Evolutionary conservation across 2,797 vertebrate species (phyloP).

Genomic region (Brotogeris chrysoptera): DNA sequence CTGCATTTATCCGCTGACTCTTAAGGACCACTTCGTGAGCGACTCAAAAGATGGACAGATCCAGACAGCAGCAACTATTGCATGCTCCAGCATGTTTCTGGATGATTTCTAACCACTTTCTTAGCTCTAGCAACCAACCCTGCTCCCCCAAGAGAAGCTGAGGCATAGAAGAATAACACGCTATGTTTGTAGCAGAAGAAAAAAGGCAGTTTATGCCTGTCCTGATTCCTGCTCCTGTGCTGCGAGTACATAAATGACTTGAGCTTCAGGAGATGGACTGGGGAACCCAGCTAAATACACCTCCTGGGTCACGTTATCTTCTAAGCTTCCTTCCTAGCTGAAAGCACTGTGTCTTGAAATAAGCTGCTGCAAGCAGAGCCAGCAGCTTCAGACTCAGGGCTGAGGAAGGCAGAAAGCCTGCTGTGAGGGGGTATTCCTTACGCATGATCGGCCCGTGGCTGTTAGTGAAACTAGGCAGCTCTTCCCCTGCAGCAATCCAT

Average conservation of each 20-base stretch:
- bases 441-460: not conserved
- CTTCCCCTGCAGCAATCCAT: not conserved
- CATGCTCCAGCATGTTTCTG: not conserved
- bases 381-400: not conserved
- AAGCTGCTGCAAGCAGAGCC: not conserved
- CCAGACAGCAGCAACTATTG: not conserved
- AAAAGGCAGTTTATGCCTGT: not conserved
- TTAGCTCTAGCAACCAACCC: not conserved
- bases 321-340: not conserved
- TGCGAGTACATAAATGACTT: not conserved
- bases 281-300: not conserved
- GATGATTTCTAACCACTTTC: not conserved
- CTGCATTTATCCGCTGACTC: not conserved
- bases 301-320: not conserved
- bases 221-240: not conserved
- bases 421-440: not conserved
- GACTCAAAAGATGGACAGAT: not conserved
- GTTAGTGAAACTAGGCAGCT: not conserved
- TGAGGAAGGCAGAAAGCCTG: not conserved
- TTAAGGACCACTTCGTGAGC: not conserved
- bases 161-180: not conserved
- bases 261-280: not conserved
- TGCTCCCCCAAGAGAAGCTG: not conserved
- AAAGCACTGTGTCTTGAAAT: not conserved
- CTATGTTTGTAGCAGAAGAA: not conserved